These are phyloP conservation scores for Lampris megalopsis DNA, from an alignment of 2,113 vertebrate genomes.

Conservation along the genomic window DNA sequence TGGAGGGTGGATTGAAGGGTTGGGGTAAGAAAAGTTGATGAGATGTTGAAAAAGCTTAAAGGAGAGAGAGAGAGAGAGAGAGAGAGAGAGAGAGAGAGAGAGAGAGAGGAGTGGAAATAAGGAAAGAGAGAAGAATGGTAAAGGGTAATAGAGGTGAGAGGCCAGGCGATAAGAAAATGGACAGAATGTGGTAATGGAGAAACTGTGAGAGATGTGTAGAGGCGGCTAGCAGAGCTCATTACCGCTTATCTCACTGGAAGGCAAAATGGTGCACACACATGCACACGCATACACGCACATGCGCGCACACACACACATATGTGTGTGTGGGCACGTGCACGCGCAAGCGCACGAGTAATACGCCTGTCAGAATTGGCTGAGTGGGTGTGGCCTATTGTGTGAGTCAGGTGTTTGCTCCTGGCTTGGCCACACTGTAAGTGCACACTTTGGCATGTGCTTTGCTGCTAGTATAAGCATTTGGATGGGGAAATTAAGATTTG, in stretches of 20 bases:
- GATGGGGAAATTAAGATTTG: background rate
- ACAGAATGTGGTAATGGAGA: constrained; percentile 70
- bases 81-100: constrained; percentile 28
- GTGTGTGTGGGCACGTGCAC: constrained; percentile 22
- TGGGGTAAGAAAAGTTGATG: constrained; percentile 36
- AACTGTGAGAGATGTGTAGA: constrained; percentile 65
- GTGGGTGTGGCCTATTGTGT: constrained; percentile 42
- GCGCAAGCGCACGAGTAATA: constrained; percentile 43
- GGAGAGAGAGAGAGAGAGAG: constrained; percentile 3
- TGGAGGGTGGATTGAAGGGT: constrained; percentile 21
- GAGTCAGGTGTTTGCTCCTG: background rate
- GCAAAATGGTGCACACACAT: constrained; percentile 39
- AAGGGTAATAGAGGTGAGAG: constrained; percentile 77
- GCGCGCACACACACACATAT: constrained; percentile 9
- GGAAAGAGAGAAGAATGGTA: constrained; percentile 55
- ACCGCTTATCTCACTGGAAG: constrained; percentile 71
- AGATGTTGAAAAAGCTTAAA: constrained; percentile 39
- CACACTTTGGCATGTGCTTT: constrained; percentile 35
- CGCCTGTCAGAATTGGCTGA: constrained; percentile 58
- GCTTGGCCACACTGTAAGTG: constrained; percentile 21
- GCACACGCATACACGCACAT: too few species aligned
- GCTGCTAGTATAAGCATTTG: constrained; percentile 30
- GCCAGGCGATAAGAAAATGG: constrained; percentile 73
- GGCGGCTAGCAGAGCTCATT: constrained; percentile 73
- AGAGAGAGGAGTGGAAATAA: constrained; percentile 37